phyloP scores from a whole-genome alignment of 1,140 invertebrate genomes.

The Samia ricini region DNA sequence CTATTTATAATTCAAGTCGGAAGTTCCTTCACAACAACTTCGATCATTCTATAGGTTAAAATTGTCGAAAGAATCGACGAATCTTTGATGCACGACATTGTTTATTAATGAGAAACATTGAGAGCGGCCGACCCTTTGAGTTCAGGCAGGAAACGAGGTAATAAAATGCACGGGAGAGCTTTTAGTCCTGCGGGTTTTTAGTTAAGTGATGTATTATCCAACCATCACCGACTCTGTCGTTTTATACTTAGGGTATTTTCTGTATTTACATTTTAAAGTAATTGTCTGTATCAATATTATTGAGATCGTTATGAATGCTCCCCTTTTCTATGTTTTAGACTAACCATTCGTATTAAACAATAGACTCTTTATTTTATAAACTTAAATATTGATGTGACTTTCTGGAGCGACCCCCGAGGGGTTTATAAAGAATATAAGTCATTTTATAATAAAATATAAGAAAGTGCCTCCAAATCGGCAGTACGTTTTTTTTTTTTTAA shows the following conservation, averaged over 20 bases:
- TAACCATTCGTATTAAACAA: too few species aligned
- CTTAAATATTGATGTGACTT: too few species aligned
- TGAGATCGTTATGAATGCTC: not conserved
- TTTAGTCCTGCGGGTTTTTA: constrained; percentile 17
- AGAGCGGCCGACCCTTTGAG: constrained; percentile 33
- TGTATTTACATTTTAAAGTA: not conserved
- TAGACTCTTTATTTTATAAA: too few species aligned
- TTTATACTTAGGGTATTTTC: not conserved
- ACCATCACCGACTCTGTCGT: not conserved
- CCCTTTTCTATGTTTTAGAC: too few species aligned
- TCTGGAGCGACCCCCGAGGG: too few species aligned
- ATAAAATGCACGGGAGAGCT: constrained; percentile 35
- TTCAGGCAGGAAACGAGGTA: constrained; percentile 33
- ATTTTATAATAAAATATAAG: too few species aligned
- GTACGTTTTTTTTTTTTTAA: too few species aligned
- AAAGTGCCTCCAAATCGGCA: too few species aligned
- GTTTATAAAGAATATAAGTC: too few species aligned
- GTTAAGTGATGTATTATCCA: constrained; percentile 6
- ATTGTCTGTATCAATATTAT: not conserved
- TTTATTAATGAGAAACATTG: constrained; percentile 46
- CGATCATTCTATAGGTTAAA: constrained; percentile 22
- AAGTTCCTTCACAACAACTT: not conserved
- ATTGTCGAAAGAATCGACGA: constrained; percentile 35
- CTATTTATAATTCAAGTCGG: not conserved
- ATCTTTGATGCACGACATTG: constrained; percentile 53